Evolutionary conservation across 64 coral and sea anemone genomes (phyloP).

Genomic region (Porites lutea): DNA sequence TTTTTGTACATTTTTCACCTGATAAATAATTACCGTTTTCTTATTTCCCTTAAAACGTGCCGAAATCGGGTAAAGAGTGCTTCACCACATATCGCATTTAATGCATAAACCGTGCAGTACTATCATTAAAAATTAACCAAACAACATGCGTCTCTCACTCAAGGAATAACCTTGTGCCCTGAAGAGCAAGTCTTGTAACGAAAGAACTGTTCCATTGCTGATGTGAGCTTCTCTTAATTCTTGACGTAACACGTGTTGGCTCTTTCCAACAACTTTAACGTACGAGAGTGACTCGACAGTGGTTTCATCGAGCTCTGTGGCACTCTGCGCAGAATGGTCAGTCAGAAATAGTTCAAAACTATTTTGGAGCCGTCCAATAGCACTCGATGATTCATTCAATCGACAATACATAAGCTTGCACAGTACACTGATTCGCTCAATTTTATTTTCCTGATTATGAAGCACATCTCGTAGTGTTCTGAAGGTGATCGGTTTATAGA

Average conservation of each 20-base stretch:
- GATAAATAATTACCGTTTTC: too few species aligned
- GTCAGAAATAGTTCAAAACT: conserved; percentile 32
- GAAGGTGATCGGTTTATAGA: not conserved
- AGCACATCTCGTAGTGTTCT: not conserved
- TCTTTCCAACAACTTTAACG: conserved; percentile 10
- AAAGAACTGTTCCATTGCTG: conserved; percentile 3
- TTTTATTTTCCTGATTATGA: not conserved
- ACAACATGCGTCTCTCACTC: too few species aligned
- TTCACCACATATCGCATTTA: too few species aligned
- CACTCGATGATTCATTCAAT: not conserved
- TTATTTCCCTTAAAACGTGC: too few species aligned
- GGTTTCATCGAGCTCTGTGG: not conserved
- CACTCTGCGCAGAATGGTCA: not conserved
- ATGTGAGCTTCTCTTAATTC: not conserved
- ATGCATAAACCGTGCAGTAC: too few species aligned
- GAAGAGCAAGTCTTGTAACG: not conserved
- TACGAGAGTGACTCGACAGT: not conserved
- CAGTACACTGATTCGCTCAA: not conserved
- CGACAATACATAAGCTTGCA: conserved; percentile 36
- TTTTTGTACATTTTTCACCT: too few species aligned
- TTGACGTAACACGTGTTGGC: conserved; percentile 1
- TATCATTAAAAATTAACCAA: too few species aligned
- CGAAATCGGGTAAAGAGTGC: too few species aligned
- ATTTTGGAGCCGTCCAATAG: not conserved
- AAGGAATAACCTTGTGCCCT: conserved; percentile 2